Evolutionary conservation across 2,113 vertebrate genomes (phyloP).

Genomic region (Calypte anna): DNA sequence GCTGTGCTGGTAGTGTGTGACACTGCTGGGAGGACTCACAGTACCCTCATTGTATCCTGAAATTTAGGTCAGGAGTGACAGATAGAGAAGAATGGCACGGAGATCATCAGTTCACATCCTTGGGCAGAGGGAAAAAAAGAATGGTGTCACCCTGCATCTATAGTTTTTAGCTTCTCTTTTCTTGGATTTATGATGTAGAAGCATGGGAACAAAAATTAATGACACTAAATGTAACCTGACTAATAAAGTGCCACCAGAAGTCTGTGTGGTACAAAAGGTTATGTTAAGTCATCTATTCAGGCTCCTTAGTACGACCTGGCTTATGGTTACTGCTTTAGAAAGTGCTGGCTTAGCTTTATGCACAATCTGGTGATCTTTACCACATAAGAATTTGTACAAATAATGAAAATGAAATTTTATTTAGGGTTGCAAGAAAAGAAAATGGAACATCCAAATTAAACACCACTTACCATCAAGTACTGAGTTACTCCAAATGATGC

Average conservation of each 20-base stretch:
- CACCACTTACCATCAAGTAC: neutral
- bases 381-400: neutral
- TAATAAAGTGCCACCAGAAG: neutral
- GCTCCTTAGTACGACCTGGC: neutral
- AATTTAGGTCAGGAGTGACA: neutral
- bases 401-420: constrained; percentile 39
- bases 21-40: neutral
- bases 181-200: neutral
- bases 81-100: neutral
- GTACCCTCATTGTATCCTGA: neutral
- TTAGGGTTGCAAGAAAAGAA: constrained; percentile 53
- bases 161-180: neutral
- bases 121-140: neutral
- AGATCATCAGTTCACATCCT: neutral
- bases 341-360: neutral
- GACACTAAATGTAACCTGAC: neutral
- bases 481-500: constrained; percentile 13
- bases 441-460: constrained; percentile 48
- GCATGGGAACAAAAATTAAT: neutral
- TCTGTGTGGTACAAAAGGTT: neutral
- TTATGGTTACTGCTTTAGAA: neutral
- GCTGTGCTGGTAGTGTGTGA: neutral
- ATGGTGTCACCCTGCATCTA: neutral
- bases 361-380: neutral
- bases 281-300: neutral